phyloP scores from a whole-genome alignment of 1,140 invertebrate species.

The Neodiprion lecontei region DNA sequence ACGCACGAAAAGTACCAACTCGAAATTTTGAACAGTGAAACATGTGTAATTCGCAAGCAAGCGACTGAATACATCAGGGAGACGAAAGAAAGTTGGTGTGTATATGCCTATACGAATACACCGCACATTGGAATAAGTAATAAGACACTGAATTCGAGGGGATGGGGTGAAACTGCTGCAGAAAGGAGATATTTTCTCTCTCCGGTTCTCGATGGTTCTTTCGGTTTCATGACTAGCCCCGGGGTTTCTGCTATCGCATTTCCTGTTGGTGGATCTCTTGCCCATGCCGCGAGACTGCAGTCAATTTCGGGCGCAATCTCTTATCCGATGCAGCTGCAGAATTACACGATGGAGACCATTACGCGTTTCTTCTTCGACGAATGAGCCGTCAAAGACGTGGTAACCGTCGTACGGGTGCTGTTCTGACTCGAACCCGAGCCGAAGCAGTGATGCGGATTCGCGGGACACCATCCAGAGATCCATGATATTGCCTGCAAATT shows the following conservation, averaged over 20 bases:
- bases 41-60: no score
- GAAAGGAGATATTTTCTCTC: neutral
- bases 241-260: no score
- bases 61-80: no score
- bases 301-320: neutral
- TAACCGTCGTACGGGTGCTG: slow-evolving; percentile 54
- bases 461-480: slow-evolving; percentile 51
- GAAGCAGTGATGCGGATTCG: slow-evolving; percentile 54
- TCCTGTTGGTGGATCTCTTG: neutral
- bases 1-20: no score
- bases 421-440: slow-evolving; percentile 39
- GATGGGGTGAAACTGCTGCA: neutral
- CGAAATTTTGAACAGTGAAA: no score
- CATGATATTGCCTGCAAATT: slow-evolving; percentile 56
- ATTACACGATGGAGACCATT: slow-evolving; percentile 56
- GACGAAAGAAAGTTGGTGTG: no score
- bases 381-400: slow-evolving; percentile 55
- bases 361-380: slow-evolving; percentile 56
- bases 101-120: no score
- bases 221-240: neutral
- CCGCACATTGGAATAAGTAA: neutral
- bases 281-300: neutral
- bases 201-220: neutral
- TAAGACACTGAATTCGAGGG: neutral
- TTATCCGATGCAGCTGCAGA: neutral